Conservation (phyloP, 2,888 invertebrate genomes). For the Hipparchia sbordonii region DNA sequence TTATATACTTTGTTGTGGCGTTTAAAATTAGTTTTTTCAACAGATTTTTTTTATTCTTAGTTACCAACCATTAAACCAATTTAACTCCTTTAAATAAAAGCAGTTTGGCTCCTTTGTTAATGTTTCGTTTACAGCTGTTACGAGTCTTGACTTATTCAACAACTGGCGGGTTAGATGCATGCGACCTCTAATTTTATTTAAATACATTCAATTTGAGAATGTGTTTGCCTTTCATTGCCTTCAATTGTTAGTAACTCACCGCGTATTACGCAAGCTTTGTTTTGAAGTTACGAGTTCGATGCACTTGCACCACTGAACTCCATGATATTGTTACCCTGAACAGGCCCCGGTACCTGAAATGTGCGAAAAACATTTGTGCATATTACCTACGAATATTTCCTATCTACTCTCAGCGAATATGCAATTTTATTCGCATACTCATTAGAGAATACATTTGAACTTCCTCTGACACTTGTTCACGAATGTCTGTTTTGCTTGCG, state of each 20-base stretch:
- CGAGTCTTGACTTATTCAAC: not conserved
- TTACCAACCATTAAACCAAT: not conserved
- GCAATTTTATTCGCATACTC: too few species aligned
- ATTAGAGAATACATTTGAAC: too few species aligned
- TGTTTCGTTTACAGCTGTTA: not conserved
- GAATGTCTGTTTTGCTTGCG: not conserved
- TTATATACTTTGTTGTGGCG: too few species aligned
- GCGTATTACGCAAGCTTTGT: slow-evolving; percentile 11
- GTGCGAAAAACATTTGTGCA: too few species aligned
- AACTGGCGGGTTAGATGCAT: not conserved
- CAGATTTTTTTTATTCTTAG: too few species aligned
- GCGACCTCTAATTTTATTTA: not conserved
- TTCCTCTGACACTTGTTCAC: too few species aligned
- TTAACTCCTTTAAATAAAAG: not conserved
- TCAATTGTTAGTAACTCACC: not conserved
- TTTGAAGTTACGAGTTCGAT: not conserved
- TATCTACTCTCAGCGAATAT: too few species aligned
- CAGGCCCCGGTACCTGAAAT: too few species aligned
- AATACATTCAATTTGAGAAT: slow-evolving; percentile 9
- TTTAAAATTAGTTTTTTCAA: too few species aligned
- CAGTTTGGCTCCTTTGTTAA: too few species aligned
- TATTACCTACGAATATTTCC: too few species aligned
- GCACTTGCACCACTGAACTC: not conserved
- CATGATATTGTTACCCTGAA: too few species aligned
- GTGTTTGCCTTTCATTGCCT: slow-evolving; percentile 10